Evolutionary conservation across 2,888 invertebrate genomes (phyloP).

Genomic region (Eremobia ochroleuca): DNA sequence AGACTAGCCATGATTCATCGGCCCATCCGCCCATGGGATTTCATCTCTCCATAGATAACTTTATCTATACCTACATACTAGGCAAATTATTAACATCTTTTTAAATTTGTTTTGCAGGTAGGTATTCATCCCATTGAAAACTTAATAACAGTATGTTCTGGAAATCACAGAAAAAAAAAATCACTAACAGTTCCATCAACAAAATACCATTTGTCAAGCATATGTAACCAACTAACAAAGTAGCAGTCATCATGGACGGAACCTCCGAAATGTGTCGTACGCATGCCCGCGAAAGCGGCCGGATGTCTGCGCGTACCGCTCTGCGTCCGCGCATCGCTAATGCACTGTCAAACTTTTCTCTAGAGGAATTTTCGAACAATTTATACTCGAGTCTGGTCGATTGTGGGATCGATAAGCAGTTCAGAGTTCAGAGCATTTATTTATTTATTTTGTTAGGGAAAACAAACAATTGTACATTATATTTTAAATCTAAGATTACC

Average conservation of each 20-base stretch:
- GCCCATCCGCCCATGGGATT: neutral
- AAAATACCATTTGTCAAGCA: neutral
- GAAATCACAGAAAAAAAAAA: neutral
- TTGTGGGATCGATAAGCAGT: neutral
- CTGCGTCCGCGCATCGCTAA: slow-evolving; percentile 83
- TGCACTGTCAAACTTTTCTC: slow-evolving; percentile 86
- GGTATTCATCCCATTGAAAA: neutral
- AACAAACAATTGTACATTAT: too few relatives aligned
- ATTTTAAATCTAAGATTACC: too few relatives aligned
- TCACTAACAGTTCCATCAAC: neutral
- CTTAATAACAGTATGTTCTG: neutral
- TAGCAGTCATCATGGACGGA: slow-evolving; percentile 28
- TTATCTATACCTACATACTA: too few relatives aligned
- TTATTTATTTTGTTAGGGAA: too few relatives aligned
- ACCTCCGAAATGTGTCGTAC: slow-evolving; percentile 61
- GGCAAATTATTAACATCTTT: too few relatives aligned
- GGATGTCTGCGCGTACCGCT: slow-evolving; percentile 86
- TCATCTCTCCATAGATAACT: too few relatives aligned
- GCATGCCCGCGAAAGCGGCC: slow-evolving; percentile 81
- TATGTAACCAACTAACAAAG: neutral
- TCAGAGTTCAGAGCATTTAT: neutral
- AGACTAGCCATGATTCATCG: neutral
- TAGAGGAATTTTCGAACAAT: slow-evolving; percentile 81
- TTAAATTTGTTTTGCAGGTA: neutral
- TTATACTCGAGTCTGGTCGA: slow-evolving; percentile 20